Conservation (phyloP, 2,797 vertebrate species). For the Channallabes apus region DNA sequence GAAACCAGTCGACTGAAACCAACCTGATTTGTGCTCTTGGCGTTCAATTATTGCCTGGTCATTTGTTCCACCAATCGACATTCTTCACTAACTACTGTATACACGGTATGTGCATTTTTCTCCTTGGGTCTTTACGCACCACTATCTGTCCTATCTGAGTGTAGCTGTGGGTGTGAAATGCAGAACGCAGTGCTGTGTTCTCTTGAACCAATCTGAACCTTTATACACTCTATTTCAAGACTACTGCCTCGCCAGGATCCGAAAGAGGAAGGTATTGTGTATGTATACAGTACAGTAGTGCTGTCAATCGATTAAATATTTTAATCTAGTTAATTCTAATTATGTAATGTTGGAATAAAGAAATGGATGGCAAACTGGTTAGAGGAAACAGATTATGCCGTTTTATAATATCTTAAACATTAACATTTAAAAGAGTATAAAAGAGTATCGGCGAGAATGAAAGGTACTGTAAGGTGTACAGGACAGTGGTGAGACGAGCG, state of each 20-base stretch:
- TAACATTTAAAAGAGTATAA: too few relatives aligned
- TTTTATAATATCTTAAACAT: too few relatives aligned
- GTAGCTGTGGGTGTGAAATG: slow-evolving; percentile 15
- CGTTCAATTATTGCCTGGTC: neutral
- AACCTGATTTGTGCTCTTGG: neutral
- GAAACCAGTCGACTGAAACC: neutral
- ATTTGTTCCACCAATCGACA: neutral
- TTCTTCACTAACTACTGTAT: neutral
- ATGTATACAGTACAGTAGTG: neutral
- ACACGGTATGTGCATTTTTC: neutral
- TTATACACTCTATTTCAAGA: slow-evolving; percentile 18
- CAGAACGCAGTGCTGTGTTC: neutral
- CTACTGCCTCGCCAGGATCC: neutral
- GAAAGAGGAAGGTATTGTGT: neutral
- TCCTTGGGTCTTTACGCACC: neutral
- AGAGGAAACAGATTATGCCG: too few relatives aligned
- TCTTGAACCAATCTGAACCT: slow-evolving; percentile 4
- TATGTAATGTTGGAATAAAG: too few relatives aligned
- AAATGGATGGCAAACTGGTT: too few relatives aligned
- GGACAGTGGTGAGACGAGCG: too few relatives aligned
- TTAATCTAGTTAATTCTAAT: too few relatives aligned
- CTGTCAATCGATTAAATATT: too few relatives aligned
- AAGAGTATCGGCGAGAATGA: too few relatives aligned
- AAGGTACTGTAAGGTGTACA: too few relatives aligned
- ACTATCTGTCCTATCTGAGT: neutral